Evolutionary conservation across 2,113 vertebrate species (phyloP).

Genomic region (Rafetus swinhoei): DNA sequence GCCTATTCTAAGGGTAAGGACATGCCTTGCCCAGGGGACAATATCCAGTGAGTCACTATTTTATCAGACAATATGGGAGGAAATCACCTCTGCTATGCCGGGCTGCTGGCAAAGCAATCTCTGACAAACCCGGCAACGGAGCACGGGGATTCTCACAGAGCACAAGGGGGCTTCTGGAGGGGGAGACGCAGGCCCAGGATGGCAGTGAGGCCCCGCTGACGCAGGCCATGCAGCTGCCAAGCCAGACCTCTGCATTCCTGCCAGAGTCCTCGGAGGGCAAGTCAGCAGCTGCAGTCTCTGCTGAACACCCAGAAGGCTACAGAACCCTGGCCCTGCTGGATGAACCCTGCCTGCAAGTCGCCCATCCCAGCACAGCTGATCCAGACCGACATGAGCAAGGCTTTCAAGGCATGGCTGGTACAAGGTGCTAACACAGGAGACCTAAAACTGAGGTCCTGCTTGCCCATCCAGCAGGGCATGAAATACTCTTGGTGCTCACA

Average conservation of each 20-base stretch:
- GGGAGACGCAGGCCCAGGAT: background rate
- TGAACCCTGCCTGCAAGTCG: too few species aligned
- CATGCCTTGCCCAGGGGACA: too few species aligned
- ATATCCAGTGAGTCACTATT: background rate
- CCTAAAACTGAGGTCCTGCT: background rate
- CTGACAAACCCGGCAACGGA: background rate
- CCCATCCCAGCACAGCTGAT: too few species aligned
- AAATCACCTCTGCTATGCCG: background rate
- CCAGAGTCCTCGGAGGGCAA: too few species aligned
- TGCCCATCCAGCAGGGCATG: too few species aligned
- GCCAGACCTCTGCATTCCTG: too few species aligned
- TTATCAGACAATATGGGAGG: background rate
- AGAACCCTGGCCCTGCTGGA: too few species aligned
- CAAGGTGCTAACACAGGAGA: background rate
- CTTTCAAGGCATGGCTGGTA: background rate
- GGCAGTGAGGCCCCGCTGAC: background rate
- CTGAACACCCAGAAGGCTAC: too few species aligned
- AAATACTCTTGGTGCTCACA: background rate
- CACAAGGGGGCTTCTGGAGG: background rate
- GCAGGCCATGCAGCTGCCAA: too few species aligned
- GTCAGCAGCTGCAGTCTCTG: too few species aligned
- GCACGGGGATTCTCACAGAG: background rate
- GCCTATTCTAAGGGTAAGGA: background rate
- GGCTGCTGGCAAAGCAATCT: background rate
- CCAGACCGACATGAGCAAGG: background rate